Conservation (phyloP, 2,113 vertebrate species). For the Poeciliopsis retropinna region DNA sequence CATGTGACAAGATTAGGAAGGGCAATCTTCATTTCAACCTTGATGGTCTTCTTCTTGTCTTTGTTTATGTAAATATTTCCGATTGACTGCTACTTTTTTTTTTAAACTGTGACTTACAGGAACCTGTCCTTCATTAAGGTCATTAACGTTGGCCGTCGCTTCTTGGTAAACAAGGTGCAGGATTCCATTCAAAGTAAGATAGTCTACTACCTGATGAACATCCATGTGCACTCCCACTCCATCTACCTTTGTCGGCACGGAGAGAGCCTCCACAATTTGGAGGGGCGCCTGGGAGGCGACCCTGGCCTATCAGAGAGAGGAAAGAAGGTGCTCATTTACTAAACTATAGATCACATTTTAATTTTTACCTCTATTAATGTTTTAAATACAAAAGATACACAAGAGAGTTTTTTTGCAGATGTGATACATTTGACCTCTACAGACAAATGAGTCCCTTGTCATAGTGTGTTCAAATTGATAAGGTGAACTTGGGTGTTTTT, state of each 20-base stretch:
- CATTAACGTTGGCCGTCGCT: constrained; percentile 93
- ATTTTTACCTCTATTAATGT: neutral
- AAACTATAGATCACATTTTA: neutral
- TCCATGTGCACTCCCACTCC: constrained; percentile 93
- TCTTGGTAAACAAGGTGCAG: constrained; percentile 93
- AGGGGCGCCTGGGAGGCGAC: constrained; percentile 91
- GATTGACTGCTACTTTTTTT: neutral
- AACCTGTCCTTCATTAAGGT: constrained; percentile 96
- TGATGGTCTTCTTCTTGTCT: neutral
- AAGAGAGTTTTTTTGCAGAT: neutral
- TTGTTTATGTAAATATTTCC: neutral
- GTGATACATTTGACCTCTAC: neutral
- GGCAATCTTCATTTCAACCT: constrained; percentile 10
- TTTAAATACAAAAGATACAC: neutral
- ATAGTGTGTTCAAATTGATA: no score
- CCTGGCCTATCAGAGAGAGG: constrained; percentile 87
- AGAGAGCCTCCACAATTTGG: constrained; percentile 89
- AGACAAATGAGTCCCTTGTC: no score
- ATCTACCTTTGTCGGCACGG: constrained; percentile 97
- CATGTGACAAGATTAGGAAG: neutral
- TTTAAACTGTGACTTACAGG: constrained; percentile 69
- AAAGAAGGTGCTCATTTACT: constrained; percentile 82
- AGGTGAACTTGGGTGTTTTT: no score
- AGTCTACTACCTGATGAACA: constrained; percentile 99
- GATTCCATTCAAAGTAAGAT: constrained; percentile 99